A percentile compares a stretch with the other conserved stretches of the same genome.
Conservation (phyloP, 2,113 vertebrate species). For the Notechis scutatus region DNA sequence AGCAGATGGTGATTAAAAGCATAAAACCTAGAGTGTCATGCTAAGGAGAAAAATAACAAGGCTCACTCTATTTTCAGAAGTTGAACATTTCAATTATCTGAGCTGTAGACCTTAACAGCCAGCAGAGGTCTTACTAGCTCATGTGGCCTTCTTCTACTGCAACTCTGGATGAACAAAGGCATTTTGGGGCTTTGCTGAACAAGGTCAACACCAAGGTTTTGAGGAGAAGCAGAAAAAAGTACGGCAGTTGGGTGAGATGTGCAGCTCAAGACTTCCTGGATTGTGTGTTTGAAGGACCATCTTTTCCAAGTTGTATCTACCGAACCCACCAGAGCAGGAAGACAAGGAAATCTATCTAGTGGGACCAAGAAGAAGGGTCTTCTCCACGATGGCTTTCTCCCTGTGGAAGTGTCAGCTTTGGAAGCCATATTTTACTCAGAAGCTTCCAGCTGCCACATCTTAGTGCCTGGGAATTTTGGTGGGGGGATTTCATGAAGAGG, state of each 20-base stretch:
- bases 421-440: too few relatives aligned
- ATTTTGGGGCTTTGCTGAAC: neutral
- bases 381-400: neutral
- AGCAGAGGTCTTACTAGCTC: neutral
- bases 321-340: neutral
- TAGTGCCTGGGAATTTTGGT: too few relatives aligned
- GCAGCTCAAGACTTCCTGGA: neutral
- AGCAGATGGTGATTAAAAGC: conserved; percentile 76
- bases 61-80: conserved; percentile 54
- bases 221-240: neutral
- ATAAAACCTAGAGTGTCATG: conserved; percentile 70
- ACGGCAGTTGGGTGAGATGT: neutral
- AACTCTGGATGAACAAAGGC: neutral
- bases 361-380: neutral
- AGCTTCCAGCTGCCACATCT: too few relatives aligned
- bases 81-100: conserved; percentile 65
- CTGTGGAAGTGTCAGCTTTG: neutral
- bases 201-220: neutral
- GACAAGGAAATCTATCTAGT: neutral
- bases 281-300: neutral
- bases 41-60: conserved; percentile 59
- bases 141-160: neutral
- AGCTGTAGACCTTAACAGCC: conserved; percentile 46
- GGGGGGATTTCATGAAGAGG: too few relatives aligned
- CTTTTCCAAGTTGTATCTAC: neutral